Evolutionary conservation across 2,888 invertebrate genomes (phyloP).

Genomic region (Euzophera pinguis): DNA sequence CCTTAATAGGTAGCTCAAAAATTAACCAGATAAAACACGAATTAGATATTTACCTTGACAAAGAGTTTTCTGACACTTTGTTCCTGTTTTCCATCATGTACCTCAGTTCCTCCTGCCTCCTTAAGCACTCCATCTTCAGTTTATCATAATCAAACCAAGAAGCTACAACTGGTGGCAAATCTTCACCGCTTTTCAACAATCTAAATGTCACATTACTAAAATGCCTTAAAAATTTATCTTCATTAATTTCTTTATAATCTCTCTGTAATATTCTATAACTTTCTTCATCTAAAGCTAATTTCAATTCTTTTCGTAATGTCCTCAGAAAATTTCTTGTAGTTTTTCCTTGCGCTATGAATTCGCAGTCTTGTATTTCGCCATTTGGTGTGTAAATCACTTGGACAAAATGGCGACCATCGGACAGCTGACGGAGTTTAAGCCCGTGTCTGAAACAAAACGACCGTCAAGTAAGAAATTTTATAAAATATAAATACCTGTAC

Average conservation of each 20-base stretch:
- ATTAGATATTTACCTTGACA: slow-evolving; percentile 54
- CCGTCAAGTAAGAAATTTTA: no score
- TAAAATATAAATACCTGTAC: no score
- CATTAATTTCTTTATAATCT: slow-evolving; percentile 31
- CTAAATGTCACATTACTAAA: slow-evolving; percentile 78
- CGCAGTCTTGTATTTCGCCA: slow-evolving; percentile 83
- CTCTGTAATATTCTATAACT: slow-evolving; percentile 48
- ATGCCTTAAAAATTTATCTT: slow-evolving; percentile 61
- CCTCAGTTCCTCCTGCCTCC: slow-evolving; percentile 58
- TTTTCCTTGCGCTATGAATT: slow-evolving; percentile 79
- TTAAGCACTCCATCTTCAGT: slow-evolving; percentile 78
- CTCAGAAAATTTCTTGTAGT: slow-evolving; percentile 80
- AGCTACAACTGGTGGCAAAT: slow-evolving; percentile 70
- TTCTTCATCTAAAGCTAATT: slow-evolving; percentile 62
- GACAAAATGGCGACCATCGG: slow-evolving; percentile 84
- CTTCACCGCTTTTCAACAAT: slow-evolving; percentile 66
- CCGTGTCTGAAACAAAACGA: slow-evolving; percentile 76
- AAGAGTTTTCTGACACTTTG: slow-evolving; percentile 44
- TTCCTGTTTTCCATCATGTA: slow-evolving; percentile 58
- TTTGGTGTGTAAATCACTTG: slow-evolving; percentile 83
- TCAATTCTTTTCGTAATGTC: slow-evolving; percentile 79
- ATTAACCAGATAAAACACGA: no score
- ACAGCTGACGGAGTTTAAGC: slow-evolving; percentile 82
- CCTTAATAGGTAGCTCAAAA: no score
- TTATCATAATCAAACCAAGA: slow-evolving; percentile 80